Conservation (phyloP, 1,140 invertebrate genomes). For the Euura saliciscinereae region DNA sequence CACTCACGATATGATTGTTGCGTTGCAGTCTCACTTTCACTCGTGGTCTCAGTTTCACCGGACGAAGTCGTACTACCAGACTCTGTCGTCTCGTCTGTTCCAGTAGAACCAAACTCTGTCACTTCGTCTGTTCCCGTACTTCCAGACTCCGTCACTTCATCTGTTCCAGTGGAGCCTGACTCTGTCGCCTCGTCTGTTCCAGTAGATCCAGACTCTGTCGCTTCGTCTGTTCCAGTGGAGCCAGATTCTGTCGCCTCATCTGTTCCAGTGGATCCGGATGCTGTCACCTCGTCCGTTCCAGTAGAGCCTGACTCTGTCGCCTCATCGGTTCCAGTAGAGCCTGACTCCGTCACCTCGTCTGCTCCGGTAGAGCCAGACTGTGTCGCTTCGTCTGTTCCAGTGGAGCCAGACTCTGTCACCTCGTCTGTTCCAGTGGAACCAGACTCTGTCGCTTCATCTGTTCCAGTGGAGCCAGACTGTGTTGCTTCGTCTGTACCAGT, state of each 20-base stretch:
- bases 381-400: slow-evolving; percentile 28
- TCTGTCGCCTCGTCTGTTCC: slow-evolving; percentile 30
- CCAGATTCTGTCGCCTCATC: slow-evolving; percentile 17
- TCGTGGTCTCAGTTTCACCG: slow-evolving; percentile 19
- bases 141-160: slow-evolving; percentile 28
- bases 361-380: slow-evolving; percentile 17
- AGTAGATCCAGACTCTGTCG: slow-evolving; percentile 34
- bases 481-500: slow-evolving; percentile 15
- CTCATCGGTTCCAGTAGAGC: slow-evolving; percentile 8
- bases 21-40: slow-evolving; percentile 23
- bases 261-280: slow-evolving; percentile 20
- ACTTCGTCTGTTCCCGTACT: slow-evolving; percentile 23
- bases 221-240: slow-evolving; percentile 22
- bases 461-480: slow-evolving; percentile 26
- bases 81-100: slow-evolving; percentile 27
- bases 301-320: slow-evolving; percentile 20
- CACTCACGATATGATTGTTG: too few relatives aligned
- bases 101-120: slow-evolving; percentile 24
- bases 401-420: slow-evolving; percentile 12
- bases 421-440: slow-evolving; percentile 37
- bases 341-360: slow-evolving; percentile 20
- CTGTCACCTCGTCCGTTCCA: slow-evolving; percentile 14
- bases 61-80: slow-evolving; percentile 27
- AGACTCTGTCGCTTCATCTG: slow-evolving; percentile 25
- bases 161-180: slow-evolving; percentile 21